Evolutionary conservation across 2,888 invertebrate genomes (phyloP).

Genomic region (Ganaspis brasiliensis): DNA sequence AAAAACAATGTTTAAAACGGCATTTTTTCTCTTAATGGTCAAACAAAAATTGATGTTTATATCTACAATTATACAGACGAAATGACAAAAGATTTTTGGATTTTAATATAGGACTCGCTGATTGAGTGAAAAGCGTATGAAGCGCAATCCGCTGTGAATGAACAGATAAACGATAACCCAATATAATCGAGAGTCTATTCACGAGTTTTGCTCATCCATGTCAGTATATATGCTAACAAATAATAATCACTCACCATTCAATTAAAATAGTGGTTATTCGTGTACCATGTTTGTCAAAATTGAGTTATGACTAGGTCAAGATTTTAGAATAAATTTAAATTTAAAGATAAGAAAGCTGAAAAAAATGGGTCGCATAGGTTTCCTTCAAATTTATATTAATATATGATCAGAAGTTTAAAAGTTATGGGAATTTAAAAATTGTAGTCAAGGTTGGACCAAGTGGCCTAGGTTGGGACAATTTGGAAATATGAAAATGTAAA

Average conservation of each 20-base stretch:
- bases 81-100: background rate
- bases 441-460: too few relatives aligned
- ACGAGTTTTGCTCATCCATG: conserved; percentile 17
- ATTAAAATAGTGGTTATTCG: background rate
- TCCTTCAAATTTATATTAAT: too few relatives aligned
- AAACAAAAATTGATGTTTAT: conserved; percentile 44
- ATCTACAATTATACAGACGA: background rate
- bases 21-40: background rate
- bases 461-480: too few relatives aligned
- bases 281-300: background rate
- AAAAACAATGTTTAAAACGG: conserved; percentile 43
- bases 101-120: conserved; percentile 30
- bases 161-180: conserved; percentile 56
- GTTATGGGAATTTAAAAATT: too few relatives aligned
- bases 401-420: too few relatives aligned
- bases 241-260: conserved; percentile 4
- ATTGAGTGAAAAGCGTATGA: background rate
- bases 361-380: too few relatives aligned
- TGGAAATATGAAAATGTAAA: too few relatives aligned
- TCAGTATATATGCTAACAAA: conserved; percentile 1
- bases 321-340: too few relatives aligned
- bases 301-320: too few relatives aligned
- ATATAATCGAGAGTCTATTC: conserved; percentile 32
- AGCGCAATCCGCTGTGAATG: conserved; percentile 54
- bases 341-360: too few relatives aligned